These are phyloP conservation scores for Autographa gamma DNA, from an alignment of 2,888 invertebrate genomes.

Conservation along the genomic window DNA sequence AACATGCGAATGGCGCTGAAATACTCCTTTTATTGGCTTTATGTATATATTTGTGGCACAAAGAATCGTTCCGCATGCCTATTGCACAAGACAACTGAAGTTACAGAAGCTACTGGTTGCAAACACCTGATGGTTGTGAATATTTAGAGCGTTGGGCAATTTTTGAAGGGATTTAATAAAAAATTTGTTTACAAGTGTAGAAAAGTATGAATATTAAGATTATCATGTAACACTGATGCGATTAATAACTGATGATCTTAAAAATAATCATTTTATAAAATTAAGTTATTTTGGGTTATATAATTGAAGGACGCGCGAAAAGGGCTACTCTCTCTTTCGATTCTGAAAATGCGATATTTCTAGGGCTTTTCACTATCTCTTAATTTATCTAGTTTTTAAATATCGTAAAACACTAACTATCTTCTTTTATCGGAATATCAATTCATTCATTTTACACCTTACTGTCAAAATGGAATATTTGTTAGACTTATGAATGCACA, in stretches of 20 bases:
- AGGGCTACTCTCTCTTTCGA: too few species aligned
- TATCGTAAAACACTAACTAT: background rate
- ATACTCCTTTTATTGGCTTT: slow-evolving; percentile 38
- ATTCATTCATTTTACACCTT: background rate
- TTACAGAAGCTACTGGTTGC: background rate
- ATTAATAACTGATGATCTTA: too few species aligned
- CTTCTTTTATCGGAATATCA: background rate
- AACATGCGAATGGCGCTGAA: slow-evolving; percentile 63
- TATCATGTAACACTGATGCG: too few species aligned
- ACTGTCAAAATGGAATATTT: background rate
- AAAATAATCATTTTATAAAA: too few species aligned
- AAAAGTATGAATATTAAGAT: too few species aligned
- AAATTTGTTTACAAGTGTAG: too few species aligned
- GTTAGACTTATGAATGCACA: background rate
- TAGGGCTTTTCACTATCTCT: too few species aligned
- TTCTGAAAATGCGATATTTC: too few species aligned
- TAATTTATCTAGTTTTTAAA: background rate
- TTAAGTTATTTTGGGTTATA: too few species aligned
- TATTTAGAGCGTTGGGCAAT: background rate
- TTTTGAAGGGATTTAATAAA: background rate
- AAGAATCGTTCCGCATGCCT: background rate
- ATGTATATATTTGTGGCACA: slow-evolving; percentile 12
- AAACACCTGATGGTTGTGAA: background rate
- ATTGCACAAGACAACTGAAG: background rate
- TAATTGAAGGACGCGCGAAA: too few species aligned